Percentiles rank a stretch among this genome's conserved stretches.
Evolutionary conservation across 2,797 vertebrate species (phyloP).

Genomic region (Manis crassicaudata): DNA sequence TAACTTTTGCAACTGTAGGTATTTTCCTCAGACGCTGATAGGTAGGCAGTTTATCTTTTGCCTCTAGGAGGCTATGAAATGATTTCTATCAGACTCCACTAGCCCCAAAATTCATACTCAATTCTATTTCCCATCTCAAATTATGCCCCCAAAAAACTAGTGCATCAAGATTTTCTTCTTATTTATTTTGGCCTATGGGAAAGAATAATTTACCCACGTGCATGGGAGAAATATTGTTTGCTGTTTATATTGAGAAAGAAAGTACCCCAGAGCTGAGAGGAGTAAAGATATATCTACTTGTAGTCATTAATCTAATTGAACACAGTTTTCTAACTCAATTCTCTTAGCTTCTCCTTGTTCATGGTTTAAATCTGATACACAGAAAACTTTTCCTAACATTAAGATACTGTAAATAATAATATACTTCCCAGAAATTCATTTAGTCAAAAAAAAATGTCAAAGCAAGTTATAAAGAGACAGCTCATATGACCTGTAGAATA

Average conservation of each 20-base stretch:
- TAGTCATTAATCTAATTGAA: background rate
- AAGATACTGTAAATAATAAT: background rate
- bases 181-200: constrained; percentile 17
- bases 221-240: constrained; percentile 45
- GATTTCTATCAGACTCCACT: constrained; percentile 1
- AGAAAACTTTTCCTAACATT: background rate
- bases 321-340: background rate
- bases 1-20: background rate
- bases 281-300: background rate
- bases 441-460: constrained; percentile 38
- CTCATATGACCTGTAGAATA: background rate
- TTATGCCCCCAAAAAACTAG: background rate
- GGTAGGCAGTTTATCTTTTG: constrained; percentile 14
- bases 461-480: background rate
- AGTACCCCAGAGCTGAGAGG: background rate
- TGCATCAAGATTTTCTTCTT: background rate
- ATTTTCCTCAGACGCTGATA: background rate
- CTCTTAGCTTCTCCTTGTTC: background rate
- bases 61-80: constrained; percentile 20
- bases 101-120: background rate
- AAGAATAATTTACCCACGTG: constrained; percentile 22
- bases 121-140: background rate
- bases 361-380: constrained; percentile 1
- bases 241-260: background rate
- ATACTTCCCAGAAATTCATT: constrained; percentile 10